Base-by-base conservation (phyloP, 2,797 vertebrate genomes). In the Rhinichthys osculus region DNA sequence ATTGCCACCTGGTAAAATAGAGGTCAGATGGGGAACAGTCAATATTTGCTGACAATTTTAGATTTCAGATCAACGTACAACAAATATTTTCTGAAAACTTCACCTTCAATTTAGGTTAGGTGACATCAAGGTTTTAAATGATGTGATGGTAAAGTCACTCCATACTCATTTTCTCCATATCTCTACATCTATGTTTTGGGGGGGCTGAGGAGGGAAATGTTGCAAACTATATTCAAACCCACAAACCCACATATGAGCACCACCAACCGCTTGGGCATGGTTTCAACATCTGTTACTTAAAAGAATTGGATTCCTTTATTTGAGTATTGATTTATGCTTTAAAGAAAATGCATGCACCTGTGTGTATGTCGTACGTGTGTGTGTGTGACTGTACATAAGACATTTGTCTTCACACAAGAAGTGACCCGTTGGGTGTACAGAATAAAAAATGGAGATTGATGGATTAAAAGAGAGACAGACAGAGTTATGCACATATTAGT, bases 401-500 rank as follows among this genome's bases (percentile, higher is more conserved):
- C 47, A 57, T 69, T 23, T 69, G 33, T 16, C 23, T 82, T 19
- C 33, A 57, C 47, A 42, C 54, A 78, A 73, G 27, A 59, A 71
- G 38, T 70, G 33, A 78, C 35, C 83, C 64, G 4, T 70, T 79
- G 66, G 74, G 50, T 47, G 76, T 27, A 85, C 30, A 81, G 47
- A 70, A 54, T 81, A 35, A 27, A 70, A 67, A 71, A 84, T 70
- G 67, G 50, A 84, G 67, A 70, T 30, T 59, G 73, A 72, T 85
- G 90, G 62, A 88, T 88, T 90, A 88, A 92, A 89, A 92, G 88
- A 91, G 90, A 92, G 93, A 91, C 86, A 82, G 91, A 91, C 77
- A 90, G 91, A 91, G 91, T 90, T 90, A 92, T 90, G 89, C 88
- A 93, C 91, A 93, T 93, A 93, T 92, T 93, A 94, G 93, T 91